phyloP scores from a whole-genome alignment of 37 sponge, comb jelly and placozoan genomes.

The Corticium candelabrum region DNA sequence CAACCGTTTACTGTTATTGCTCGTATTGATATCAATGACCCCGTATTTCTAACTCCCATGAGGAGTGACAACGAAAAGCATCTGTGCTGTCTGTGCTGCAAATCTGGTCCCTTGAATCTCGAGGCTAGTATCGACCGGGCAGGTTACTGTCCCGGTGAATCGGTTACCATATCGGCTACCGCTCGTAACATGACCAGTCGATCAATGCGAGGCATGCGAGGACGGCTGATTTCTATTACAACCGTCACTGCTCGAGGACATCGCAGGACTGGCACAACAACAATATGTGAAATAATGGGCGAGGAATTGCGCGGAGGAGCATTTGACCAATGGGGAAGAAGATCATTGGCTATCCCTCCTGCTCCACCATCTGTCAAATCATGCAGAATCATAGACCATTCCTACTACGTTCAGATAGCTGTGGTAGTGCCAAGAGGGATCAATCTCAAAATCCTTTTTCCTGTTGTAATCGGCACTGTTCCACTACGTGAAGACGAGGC shows the following conservation, averaged over 20 bases:
- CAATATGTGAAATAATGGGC: background rate
- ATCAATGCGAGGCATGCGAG: background rate
- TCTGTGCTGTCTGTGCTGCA: slow-evolving; percentile 62
- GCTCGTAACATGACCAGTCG: background rate
- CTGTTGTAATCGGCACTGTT: background rate
- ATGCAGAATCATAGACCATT: background rate
- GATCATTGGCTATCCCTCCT: background rate
- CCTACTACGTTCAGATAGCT: background rate
- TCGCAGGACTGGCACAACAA: background rate
- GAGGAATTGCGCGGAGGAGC: background rate
- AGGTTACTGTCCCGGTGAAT: slow-evolving; percentile 44
- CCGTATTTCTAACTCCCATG: slow-evolving; percentile 12
- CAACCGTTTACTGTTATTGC: slow-evolving; percentile 25
- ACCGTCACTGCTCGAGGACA: background rate
- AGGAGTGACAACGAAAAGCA: slow-evolving; percentile 25
- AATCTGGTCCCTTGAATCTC: slow-evolving; percentile 41
- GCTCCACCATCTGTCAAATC: background rate
- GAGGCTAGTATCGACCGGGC: slow-evolving; percentile 23
- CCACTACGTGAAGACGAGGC: background rate
- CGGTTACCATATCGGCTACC: background rate
- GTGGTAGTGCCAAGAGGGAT: background rate
- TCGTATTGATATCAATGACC: slow-evolving; percentile 30
- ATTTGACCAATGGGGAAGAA: background rate
- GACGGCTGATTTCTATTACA: background rate
- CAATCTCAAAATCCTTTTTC: background rate